These are phyloP conservation scores for Invenusta paracnida DNA, from an alignment of 2,888 invertebrate genomes.

Conservation along the genomic window DNA sequence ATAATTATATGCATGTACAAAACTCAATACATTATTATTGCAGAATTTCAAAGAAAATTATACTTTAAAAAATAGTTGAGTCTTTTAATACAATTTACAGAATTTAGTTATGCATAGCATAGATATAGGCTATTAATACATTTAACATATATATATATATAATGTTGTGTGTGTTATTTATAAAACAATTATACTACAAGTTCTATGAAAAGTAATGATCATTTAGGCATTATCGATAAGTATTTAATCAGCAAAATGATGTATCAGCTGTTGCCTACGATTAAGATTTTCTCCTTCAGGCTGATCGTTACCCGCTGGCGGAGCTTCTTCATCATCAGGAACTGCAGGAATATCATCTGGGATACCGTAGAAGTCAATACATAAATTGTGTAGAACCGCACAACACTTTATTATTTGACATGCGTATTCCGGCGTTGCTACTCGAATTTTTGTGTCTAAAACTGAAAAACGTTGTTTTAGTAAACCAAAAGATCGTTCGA, in stretches of 20 bases:
- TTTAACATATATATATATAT: no score
- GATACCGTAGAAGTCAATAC: conserved; percentile 14
- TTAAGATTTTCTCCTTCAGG: conserved; percentile 4
- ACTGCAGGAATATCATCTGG: conserved; percentile 13
- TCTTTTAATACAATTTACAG: no score
- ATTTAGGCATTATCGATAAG: neutral
- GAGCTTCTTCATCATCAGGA: neutral
- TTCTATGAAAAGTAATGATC: neutral
- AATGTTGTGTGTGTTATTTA: no score
- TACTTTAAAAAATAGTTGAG: no score
- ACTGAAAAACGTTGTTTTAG: neutral
- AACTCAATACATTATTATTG: no score
- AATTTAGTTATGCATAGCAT: no score
- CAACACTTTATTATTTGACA: conserved; percentile 13
- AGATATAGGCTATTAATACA: no score
- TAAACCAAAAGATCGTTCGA: conserved; percentile 11
- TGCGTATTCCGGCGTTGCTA: conserved; percentile 5
- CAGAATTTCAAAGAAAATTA: no score
- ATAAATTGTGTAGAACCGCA: conserved; percentile 10
- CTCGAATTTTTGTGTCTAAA: conserved; percentile 17
- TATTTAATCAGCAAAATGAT: neutral
- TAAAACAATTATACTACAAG: no score
- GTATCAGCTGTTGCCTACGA: conserved; percentile 1
- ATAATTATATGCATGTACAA: no score
- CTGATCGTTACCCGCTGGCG: neutral